These are phyloP conservation scores for Drosophila suzukii DNA, from an alignment of 1,140 invertebrate genomes.

Conservation along the genomic window DNA sequence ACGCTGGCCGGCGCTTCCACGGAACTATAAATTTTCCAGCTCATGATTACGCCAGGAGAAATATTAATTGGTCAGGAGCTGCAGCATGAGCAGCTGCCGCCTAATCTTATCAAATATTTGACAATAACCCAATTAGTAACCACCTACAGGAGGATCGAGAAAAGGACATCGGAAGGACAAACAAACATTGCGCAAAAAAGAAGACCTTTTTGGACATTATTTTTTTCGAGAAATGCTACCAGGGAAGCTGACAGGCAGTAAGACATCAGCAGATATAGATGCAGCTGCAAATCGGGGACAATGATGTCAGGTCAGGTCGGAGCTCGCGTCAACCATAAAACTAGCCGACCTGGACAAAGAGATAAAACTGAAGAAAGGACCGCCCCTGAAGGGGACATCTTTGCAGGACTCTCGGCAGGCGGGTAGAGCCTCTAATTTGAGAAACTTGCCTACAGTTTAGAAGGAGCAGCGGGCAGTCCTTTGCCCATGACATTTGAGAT, in stretches of 20 bases:
- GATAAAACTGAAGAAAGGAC: conserved; percentile 58
- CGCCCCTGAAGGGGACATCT: conserved; percentile 59
- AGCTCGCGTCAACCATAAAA: conserved; percentile 74
- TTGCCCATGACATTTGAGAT: conserved; percentile 71
- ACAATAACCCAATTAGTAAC: conserved; percentile 82
- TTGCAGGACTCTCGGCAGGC: conserved; percentile 23
- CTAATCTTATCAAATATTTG: conserved; percentile 80
- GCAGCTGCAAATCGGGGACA: conserved; percentile 71
- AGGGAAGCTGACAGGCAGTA: conserved; percentile 72
- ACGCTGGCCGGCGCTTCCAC: conserved; percentile 52
- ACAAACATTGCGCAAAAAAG: conserved; percentile 72
- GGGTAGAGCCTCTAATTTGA: conserved; percentile 72
- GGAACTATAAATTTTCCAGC: conserved; percentile 70
- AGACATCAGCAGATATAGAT: conserved; percentile 59
- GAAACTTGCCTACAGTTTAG: conserved; percentile 80
- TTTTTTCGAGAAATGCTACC: conserved; percentile 65
- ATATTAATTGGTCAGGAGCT: conserved; percentile 46
- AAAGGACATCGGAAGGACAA: conserved; percentile 26
- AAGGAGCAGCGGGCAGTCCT: conserved; percentile 34
- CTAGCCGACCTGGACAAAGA: conserved; percentile 48
- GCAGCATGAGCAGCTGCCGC: conserved; percentile 48
- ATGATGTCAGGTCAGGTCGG: conserved; percentile 52
- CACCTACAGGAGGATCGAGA: conserved; percentile 62
- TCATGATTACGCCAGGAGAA: conserved; percentile 43
- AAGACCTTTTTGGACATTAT: conserved; percentile 22